Percentiles rank a stretch among this genome's conserved stretches.
These are phyloP conservation scores for Drosophila basisetae DNA, from an alignment of 2,888 invertebrate genomes.

Conservation along the genomic window DNA sequence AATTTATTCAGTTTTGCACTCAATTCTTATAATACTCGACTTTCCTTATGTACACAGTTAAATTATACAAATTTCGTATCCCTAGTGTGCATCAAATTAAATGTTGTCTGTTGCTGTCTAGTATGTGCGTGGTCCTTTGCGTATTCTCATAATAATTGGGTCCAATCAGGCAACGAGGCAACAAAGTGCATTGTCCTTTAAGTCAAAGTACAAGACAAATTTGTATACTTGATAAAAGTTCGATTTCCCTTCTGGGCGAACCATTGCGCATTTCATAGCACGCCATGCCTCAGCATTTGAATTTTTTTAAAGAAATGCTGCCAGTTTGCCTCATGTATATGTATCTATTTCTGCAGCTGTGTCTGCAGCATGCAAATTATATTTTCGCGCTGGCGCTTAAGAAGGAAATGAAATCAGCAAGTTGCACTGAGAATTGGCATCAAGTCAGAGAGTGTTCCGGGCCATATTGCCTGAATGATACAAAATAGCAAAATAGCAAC, in stretches of 20 bases:
- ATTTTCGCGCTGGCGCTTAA: slow-evolving; percentile 68
- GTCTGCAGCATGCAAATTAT: slow-evolving; percentile 69
- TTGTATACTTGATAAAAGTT: slow-evolving; percentile 75
- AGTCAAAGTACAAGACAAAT: slow-evolving; percentile 47
- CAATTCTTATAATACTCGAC: too few relatives aligned
- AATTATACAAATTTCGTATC: background rate
- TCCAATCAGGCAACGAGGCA: slow-evolving; percentile 37
- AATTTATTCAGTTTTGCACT: too few relatives aligned
- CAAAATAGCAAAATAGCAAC: slow-evolving; percentile 72
- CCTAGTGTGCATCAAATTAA: slow-evolving; percentile 7
- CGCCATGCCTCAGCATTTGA: slow-evolving; percentile 13
- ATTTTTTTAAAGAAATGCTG: slow-evolving; percentile 1
- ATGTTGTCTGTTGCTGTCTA: background rate
- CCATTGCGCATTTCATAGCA: slow-evolving; percentile 22
- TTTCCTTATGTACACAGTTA: background rate
- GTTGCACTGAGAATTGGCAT: slow-evolving; percentile 69
- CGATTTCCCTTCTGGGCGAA: slow-evolving; percentile 68
- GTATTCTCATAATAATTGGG: slow-evolving; percentile 23
- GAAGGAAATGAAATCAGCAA: slow-evolving; percentile 76
- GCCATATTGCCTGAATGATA: slow-evolving; percentile 71
- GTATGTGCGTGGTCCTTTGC: background rate
- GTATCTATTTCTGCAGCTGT: slow-evolving; percentile 4
- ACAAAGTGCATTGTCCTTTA: slow-evolving; percentile 46
- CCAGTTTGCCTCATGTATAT: background rate
- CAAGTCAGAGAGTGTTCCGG: slow-evolving; percentile 70